Evolutionary conservation across 2,113 vertebrate genomes (phyloP).

Genomic region (Oceanites oceanicus): DNA sequence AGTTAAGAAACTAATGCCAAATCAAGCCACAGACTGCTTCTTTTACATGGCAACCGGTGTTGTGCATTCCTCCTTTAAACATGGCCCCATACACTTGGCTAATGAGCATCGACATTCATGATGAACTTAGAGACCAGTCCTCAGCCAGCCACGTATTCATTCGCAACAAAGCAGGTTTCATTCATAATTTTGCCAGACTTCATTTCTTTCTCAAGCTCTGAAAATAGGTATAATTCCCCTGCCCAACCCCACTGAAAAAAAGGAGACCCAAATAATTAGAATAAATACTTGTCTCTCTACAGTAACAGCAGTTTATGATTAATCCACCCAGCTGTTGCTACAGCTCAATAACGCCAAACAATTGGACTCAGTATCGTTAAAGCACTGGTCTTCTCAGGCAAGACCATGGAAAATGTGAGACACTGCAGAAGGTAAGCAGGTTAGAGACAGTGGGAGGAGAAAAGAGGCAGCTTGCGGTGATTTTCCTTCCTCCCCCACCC

Average conservation of each 20-base stretch:
- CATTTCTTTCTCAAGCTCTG: not conserved
- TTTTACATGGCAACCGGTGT: not conserved
- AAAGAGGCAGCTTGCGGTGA: not conserved
- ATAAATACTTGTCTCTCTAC: not conserved
- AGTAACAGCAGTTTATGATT: not conserved
- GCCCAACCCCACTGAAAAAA: not conserved
- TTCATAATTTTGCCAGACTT: not conserved
- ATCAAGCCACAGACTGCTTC: not conserved
- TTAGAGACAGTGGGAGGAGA: not conserved
- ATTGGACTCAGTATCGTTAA: not conserved
- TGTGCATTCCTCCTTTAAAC: not conserved
- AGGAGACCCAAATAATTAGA: not conserved
- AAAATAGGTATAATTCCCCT: not conserved
- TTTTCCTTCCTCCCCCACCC: not conserved
- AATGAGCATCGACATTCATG: accelerated
- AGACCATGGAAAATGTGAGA: conserved; percentile 18
- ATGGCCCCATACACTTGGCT: too few relatives aligned
- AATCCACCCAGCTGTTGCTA: conserved; percentile 41
- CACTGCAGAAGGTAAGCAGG: conserved; percentile 11
- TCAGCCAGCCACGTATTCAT: not conserved
- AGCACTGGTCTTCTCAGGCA: not conserved
- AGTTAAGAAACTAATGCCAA: not conserved
- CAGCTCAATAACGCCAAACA: not conserved
- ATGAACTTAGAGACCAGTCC: not conserved
- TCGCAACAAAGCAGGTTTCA: not conserved